These are phyloP conservation scores for Ceyx erithaca DNA, from an alignment of 2,797 vertebrate species.

Conservation along the genomic window DNA sequence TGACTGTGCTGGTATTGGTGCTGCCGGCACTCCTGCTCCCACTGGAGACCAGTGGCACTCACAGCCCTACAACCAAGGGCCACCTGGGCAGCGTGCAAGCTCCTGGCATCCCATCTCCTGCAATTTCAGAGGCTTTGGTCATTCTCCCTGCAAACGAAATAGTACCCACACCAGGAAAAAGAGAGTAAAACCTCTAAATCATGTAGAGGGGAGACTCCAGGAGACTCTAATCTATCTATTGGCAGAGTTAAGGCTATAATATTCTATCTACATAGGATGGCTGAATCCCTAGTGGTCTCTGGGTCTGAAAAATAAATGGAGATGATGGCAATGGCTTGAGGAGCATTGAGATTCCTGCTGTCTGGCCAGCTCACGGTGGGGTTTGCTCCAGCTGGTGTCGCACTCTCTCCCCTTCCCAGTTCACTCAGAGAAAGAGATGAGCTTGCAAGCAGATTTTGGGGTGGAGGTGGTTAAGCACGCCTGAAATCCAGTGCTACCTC, in stretches of 20 bases:
- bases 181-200: background rate
- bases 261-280: slow-evolving; percentile 77
- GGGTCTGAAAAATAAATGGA: slow-evolving; percentile 28
- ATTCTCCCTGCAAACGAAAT: background rate
- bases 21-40: background rate
- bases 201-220: slow-evolving; percentile 26
- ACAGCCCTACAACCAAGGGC: background rate
- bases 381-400: background rate
- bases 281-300: slow-evolving; percentile 70
- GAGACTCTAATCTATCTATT: slow-evolving; percentile 68
- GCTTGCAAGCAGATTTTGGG: background rate
- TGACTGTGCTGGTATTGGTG: background rate
- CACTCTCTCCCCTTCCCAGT: background rate
- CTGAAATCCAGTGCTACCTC: background rate
- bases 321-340: background rate
- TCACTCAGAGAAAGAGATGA: background rate
- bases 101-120: background rate
- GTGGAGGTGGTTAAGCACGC: background rate
- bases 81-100: background rate
- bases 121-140: background rate
- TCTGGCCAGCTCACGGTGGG: background rate
- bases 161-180: background rate
- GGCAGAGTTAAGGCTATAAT: slow-evolving; percentile 79
- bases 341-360: background rate
- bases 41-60: background rate